Percentiles rank a stretch among this genome's conserved stretches.
Evolutionary conservation across 1,140 invertebrate species (phyloP).

Genomic region (Sarcophaga bullata): DNA sequence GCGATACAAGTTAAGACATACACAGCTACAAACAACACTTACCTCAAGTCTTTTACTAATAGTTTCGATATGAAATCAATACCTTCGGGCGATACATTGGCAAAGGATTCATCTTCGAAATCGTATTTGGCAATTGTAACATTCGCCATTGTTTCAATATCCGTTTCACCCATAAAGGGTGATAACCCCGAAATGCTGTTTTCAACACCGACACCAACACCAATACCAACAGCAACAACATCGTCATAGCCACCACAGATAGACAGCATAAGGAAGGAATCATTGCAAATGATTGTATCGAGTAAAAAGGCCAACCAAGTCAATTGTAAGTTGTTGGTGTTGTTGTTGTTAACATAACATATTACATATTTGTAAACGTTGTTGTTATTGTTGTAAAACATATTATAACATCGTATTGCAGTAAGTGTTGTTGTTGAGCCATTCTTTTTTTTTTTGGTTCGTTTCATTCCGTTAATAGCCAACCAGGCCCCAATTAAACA

Average conservation of each 20-base stretch:
- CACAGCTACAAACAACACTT: constrained; percentile 66
- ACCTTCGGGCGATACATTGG: constrained; percentile 90
- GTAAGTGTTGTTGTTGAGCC: constrained; percentile 35
- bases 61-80: constrained; percentile 93
- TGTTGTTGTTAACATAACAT: not conserved
- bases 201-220: not conserved
- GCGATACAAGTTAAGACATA: not conserved
- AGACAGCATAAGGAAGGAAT: not conserved
- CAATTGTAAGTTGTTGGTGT: too few relatives aligned
- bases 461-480: not conserved
- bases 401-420: constrained; percentile 38
- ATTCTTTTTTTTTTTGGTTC: constrained; percentile 19
- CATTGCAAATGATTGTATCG: not conserved
- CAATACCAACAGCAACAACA: not conserved
- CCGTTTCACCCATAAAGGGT: constrained; percentile 97
- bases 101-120: constrained; percentile 94
- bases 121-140: constrained; percentile 95
- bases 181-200: constrained; percentile 93
- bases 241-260: not conserved
- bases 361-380: constrained; percentile 28
- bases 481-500: not conserved
- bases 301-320: not conserved
- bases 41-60: constrained; percentile 91
- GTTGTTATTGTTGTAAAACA: constrained; percentile 41
- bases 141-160: constrained; percentile 97